Conservation (phyloP, 2,113 vertebrate genomes). For the Leuciscus idus region DNA sequence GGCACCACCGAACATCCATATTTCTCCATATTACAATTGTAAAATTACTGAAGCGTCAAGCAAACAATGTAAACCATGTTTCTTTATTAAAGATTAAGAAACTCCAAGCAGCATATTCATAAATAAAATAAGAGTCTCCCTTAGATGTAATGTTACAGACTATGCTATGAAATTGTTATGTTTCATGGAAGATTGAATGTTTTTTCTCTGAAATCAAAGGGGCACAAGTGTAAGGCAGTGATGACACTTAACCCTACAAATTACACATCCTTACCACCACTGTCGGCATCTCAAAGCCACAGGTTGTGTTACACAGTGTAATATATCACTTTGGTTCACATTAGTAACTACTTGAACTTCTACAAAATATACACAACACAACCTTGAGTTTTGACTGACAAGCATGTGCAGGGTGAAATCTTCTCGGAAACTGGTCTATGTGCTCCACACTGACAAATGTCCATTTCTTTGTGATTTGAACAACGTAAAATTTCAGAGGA, state of each 20-base stretch:
- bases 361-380: constrained; percentile 52
- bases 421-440: background rate
- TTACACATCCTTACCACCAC: constrained; percentile 35
- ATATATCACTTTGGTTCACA: constrained; percentile 64
- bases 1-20: background rate
- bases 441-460: constrained; percentile 31
- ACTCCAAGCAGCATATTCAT: constrained; percentile 81
- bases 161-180: constrained; percentile 58
- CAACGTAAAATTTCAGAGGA: background rate
- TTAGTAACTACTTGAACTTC: constrained; percentile 48
- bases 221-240: constrained; percentile 28
- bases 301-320: constrained; percentile 61
- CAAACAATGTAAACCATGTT: constrained; percentile 71
- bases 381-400: constrained; percentile 21
- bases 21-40: background rate
- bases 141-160: constrained; percentile 68
- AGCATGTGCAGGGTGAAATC: constrained; percentile 28
- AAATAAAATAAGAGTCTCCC: constrained; percentile 75
- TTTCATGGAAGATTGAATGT: constrained; percentile 35
- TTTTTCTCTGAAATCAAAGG: constrained; percentile 46
- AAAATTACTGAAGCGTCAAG: constrained; percentile 47
- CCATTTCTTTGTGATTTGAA: background rate
- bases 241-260: constrained; percentile 43
- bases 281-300: constrained; percentile 41
- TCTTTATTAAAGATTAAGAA: constrained; percentile 83